A percentile compares a stretch with the other conserved stretches of the same genome.
These are phyloP conservation scores for Cosmia trapezina DNA, from an alignment of 2,888 invertebrate species.

Conservation along the genomic window DNA sequence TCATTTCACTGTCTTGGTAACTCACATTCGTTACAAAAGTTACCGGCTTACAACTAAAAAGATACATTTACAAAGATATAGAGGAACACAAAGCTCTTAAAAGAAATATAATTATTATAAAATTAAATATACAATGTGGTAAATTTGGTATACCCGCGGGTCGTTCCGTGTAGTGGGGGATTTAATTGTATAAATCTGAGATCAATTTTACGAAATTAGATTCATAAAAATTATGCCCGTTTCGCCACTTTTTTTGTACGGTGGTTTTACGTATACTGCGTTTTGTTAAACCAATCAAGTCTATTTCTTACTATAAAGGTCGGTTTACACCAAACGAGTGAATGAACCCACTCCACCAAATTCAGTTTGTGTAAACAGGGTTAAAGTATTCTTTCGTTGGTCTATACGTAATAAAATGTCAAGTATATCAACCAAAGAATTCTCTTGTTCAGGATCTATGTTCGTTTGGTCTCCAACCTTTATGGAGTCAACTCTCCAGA, in stretches of 20 bases:
- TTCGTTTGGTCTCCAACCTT: not conserved
- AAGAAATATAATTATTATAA: slow-evolving; percentile 69
- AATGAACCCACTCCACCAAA: not conserved
- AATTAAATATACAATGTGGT: slow-evolving; percentile 83
- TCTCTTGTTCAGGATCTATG: not conserved
- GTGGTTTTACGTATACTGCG: slow-evolving; percentile 31
- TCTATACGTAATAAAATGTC: not conserved
- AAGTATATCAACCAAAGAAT: not conserved
- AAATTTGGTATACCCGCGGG: slow-evolving; percentile 86
- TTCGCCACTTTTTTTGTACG: slow-evolving; percentile 50
- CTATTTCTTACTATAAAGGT: not conserved
- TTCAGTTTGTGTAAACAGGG: not conserved
- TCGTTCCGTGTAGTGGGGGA: slow-evolving; percentile 76
- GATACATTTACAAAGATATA: slow-evolving; percentile 81
- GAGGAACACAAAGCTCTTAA: slow-evolving; percentile 87
- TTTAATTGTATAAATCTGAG: slow-evolving; percentile 78
- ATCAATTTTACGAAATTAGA: slow-evolving; percentile 82
- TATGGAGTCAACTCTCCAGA: not conserved
- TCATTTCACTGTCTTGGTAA: slow-evolving; percentile 62
- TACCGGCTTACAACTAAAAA: slow-evolving; percentile 62
- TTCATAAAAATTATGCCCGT: slow-evolving; percentile 72
- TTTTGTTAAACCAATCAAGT: slow-evolving; percentile 20
- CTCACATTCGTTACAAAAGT: slow-evolving; percentile 54
- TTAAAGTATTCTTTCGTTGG: not conserved
- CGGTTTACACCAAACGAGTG: not conserved